phyloP scores from a whole-genome alignment of 2,797 vertebrate genomes.

The Pseudochirops cupreus region DNA sequence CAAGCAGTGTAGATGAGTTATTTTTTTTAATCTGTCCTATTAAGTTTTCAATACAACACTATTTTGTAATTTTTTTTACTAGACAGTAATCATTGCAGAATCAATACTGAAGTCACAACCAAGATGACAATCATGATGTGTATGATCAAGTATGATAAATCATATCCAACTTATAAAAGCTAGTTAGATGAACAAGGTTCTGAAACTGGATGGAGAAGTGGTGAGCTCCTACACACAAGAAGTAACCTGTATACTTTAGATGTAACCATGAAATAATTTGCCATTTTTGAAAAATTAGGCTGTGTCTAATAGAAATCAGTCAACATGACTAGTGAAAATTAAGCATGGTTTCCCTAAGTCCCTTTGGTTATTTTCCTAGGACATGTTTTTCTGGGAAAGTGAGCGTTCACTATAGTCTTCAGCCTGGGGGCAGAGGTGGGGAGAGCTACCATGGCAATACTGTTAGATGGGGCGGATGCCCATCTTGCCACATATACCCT shows the following conservation, averaged over 20 bases:
- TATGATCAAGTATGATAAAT: neutral
- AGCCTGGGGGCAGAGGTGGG: neutral
- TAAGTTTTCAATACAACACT: constrained; percentile 36
- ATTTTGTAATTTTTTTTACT: constrained; percentile 36
- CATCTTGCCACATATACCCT: neutral
- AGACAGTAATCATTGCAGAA: constrained; percentile 46
- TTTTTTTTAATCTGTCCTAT: constrained; percentile 32
- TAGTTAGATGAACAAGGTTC: constrained; percentile 41
- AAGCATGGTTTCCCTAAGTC: neutral
- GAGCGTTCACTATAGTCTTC: constrained; percentile 18
- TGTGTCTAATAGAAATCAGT: constrained; percentile 23
- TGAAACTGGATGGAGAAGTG: constrained; percentile 44
- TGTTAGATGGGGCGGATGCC: neutral
- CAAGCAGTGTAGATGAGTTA: constrained; percentile 15
- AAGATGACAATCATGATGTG: constrained; percentile 1
- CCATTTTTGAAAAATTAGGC: constrained; percentile 41
- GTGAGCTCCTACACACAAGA: neutral
- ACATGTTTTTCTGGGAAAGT: constrained; percentile 40
- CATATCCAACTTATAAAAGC: constrained; percentile 28
- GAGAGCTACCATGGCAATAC: neutral
- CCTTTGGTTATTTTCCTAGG: constrained; percentile 36
- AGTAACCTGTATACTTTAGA: constrained; percentile 1
- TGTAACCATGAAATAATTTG: constrained; percentile 42
- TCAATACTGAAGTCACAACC: constrained; percentile 41
- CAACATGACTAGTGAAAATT: constrained; percentile 10